phyloP scores from a whole-genome alignment of 2,888 invertebrate species.

The Agriotes lineatus region DNA sequence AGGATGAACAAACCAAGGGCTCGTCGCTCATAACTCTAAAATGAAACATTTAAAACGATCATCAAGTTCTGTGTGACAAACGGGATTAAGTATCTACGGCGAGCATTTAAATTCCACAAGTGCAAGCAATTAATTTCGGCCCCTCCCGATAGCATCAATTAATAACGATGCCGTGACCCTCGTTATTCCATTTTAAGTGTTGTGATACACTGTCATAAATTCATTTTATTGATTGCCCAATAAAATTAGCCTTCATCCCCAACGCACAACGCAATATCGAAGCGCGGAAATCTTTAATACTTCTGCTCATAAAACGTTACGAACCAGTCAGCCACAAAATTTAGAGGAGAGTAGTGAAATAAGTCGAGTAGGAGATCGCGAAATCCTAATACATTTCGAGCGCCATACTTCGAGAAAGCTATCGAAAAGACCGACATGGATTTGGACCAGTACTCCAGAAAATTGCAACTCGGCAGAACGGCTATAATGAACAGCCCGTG shows the following conservation, averaged over 20 bases:
- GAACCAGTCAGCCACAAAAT: conserved; percentile 18
- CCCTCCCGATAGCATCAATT: conserved; percentile 1
- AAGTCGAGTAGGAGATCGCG: conserved; percentile 16
- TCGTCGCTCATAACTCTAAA: too few species aligned
- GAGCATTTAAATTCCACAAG: conserved; percentile 9
- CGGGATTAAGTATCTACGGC: not conserved
- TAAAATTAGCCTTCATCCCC: conserved; percentile 9
- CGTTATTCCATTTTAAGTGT: conserved; percentile 10
- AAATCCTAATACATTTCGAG: conserved; percentile 10
- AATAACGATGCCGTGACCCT: conserved; percentile 1
- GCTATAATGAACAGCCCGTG: conserved; percentile 32
- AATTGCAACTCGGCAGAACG: conserved; percentile 33
- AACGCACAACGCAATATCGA: conserved; percentile 11
- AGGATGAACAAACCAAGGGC: too few species aligned
- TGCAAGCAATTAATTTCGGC: conserved; percentile 8
- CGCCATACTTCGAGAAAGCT: conserved; percentile 21
- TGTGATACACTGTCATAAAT: conserved; percentile 18
- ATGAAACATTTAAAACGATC: too few species aligned
- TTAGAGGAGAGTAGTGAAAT: conserved; percentile 11
- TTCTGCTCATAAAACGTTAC: conserved; percentile 8
- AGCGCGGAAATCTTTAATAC: conserved; percentile 16
- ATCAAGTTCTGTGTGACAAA: not conserved
- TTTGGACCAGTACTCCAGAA: conserved; percentile 34
- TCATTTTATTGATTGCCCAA: conserved; percentile 11
- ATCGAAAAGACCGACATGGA: conserved; percentile 23